phyloP scores from a whole-genome alignment of 2,888 invertebrate species.

The Encarsia formosa region DNA sequence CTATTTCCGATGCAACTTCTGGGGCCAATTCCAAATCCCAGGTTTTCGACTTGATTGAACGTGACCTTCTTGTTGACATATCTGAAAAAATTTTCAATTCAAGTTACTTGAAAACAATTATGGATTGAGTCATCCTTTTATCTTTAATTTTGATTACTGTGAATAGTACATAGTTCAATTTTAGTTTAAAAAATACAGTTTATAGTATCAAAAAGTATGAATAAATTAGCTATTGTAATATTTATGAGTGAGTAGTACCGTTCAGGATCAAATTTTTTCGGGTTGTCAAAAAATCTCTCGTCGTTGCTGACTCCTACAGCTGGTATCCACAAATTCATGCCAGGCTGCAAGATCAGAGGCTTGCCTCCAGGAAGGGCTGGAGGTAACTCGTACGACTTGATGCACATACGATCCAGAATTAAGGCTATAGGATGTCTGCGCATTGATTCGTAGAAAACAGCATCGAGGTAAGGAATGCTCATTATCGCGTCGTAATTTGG shows the following conservation, averaged over 20 bases:
- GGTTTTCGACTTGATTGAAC: constrained; percentile 32
- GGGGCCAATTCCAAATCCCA: constrained; percentile 47
- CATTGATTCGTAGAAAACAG: constrained; percentile 48
- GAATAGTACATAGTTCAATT: no score
- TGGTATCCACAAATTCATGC: constrained; percentile 39
- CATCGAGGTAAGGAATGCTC: constrained; percentile 58
- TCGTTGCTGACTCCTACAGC: constrained; percentile 41
- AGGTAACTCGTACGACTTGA: constrained; percentile 37
- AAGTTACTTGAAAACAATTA: no score
- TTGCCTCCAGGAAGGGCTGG: constrained; percentile 37
- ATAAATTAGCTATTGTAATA: no score
- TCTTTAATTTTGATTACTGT: no score
- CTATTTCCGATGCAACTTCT: constrained; percentile 44
- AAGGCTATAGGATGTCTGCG: constrained; percentile 37
- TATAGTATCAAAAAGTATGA: no score
- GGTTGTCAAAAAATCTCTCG: constrained; percentile 43
- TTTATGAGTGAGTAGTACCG: no score
- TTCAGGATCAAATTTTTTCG: constrained; percentile 47
- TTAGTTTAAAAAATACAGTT: no score
- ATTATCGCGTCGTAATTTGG: constrained; percentile 49
- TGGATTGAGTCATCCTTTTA: no score
- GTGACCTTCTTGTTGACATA: constrained; percentile 37
- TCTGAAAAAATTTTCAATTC: no score
- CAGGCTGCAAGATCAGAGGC: constrained; percentile 39
- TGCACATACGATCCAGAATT: constrained; percentile 39